Base-by-base conservation (phyloP, 1,140 invertebrate genomes). In the Euglossa dilemma region DNA sequence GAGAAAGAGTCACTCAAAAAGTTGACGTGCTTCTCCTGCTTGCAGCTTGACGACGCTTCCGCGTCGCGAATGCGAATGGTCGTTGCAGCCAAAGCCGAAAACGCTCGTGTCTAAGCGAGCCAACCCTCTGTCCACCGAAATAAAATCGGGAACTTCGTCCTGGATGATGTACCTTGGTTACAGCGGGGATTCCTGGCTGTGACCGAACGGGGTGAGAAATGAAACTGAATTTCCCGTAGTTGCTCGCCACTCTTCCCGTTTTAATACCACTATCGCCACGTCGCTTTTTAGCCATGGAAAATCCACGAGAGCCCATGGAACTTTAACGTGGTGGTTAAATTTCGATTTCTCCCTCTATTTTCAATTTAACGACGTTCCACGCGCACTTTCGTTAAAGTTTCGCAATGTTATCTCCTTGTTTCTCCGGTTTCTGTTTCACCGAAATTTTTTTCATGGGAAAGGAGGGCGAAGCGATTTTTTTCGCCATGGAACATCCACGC, bases 71-170 rank as follows among this genome's bases (percentile, higher is more conserved):
- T 80, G 72, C 57, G 57, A 85, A 86, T 85, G 61, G 50, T 70
- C 7, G 20, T 57, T 57, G 23, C 9, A 57, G 7, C 56, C 8
- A 9, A 2, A 9, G 7, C 23, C 6, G 23, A 57, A 57, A 57
- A 57, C 23, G 20, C 56, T 57, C 56, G 23, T n/a, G 18, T 14
- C 54, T 56, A 6, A 14, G 7, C 20, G 20, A 56, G 54, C 6
- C 54, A 6, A 54, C 14, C 11, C 6, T 8, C 12, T 56, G 54
- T 57, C 7, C 23, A 20, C 54, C 54, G 25, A 54, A 80, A 80
- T 86, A 86, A 86, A 85, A 80, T 85, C 66, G 45, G 43, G 54
- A 71, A 25, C 47, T 86, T 71, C 43, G 14, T 23, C 70, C 12
- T 6, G 28, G 57, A 43, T 84, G 75, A 84, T 74, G 80, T 84